Percentiles rank a stretch among this genome's conserved stretches.
phyloP scores from a whole-genome alignment of 2,113 vertebrate species.

The Columba livia region DNA sequence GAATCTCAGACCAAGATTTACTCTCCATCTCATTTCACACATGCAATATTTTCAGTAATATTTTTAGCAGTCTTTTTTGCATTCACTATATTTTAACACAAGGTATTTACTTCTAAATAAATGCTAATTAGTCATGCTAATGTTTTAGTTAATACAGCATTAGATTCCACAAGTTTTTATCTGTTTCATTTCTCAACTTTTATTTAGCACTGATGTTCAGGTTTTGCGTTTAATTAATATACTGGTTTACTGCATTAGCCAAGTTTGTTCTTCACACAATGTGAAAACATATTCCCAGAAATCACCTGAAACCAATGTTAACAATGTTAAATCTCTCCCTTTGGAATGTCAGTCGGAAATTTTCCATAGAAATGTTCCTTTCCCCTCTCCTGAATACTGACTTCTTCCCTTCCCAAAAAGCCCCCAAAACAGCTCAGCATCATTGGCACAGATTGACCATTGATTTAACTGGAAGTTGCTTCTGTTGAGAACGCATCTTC shows the following conservation, averaged over 20 bases:
- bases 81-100: neutral
- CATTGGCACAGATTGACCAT: neutral
- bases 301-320: neutral
- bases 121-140: neutral
- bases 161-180: neutral
- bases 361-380: neutral
- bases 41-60: neutral
- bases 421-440: neutral
- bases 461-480: neutral
- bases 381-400: neutral
- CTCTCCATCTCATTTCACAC: neutral
- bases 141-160: neutral
- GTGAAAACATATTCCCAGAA: neutral
- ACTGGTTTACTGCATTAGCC: neutral
- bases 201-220: accelerated
- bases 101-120: neutral
- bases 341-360: neutral
- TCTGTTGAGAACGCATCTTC: neutral
- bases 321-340: neutral
- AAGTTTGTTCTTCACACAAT: neutral
- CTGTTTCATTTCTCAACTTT: neutral
- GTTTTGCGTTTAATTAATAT: neutral
- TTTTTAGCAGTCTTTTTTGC: neutral
- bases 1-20: neutral
- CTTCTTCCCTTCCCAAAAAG: neutral